Base-by-base conservation (phyloP, 92 coral and sea anemone genomes). In the Palythoa grandiflora region DNA sequence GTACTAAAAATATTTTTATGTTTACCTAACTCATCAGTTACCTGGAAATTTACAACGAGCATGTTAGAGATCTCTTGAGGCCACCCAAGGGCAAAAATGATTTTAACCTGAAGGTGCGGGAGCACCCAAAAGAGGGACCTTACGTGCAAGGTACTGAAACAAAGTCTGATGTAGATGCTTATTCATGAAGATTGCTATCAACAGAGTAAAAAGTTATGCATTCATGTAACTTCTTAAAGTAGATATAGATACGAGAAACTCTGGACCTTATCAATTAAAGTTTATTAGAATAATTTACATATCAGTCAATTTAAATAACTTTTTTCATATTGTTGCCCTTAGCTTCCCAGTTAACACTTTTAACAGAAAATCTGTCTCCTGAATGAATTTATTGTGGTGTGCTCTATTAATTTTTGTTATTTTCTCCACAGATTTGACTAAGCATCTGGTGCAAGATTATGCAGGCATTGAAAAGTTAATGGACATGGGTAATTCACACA, bases 121-220 rank as follows among this genome's bases (percentile, higher is more conserved):
- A 97, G 77, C 99, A 97, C 72, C 99, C 99, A 5, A 97, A 97
- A 84, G 98, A 97, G 78, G 99, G 99, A 8, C 99, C 99, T 7
- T 97, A 97, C 90, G 99, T 97, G 4, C 99, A 97, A 94, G 99
- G 99, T 97, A 83, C 38, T 9, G 68, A 52, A 14, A 1, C 38
- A 9, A 6, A 16, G 15, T 8, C n/a, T 28, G 28, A 28, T 28
- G 28, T 75, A 21, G 44, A 47, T 47, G 50, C 0, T 44, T 28
- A 28, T 28, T 28, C 28, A 28, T 28, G 28, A 28, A 28, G 50
- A 44, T 44, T 44, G 50, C 50, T 4, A 44, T 8, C 5, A 44
- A 44, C 50, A 44, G 5, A 4, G 50, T 44, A 44, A 44, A 12
- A 75, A 40, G 1, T 75, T 6, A 68, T n/a, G 39, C 20, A 9